A percentile compares a stretch with the other conserved stretches of the same genome.
Evolutionary conservation across 2,113 vertebrate species (phyloP).

Genomic region (Pelvicachromis taeniatus): DNA sequence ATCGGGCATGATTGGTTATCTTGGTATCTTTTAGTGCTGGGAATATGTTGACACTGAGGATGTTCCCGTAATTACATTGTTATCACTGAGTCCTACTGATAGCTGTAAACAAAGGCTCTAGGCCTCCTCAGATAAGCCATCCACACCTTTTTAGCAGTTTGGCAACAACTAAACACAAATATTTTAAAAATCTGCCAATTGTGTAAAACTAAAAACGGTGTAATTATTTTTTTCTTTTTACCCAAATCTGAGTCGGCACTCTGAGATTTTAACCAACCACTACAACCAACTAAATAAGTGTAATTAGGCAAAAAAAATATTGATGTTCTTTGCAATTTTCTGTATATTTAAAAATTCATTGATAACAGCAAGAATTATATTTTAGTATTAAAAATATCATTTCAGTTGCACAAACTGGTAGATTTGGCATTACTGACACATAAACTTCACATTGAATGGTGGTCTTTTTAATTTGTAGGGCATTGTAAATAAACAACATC

Average conservation of each 20-base stretch:
- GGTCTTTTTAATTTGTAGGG: background rate
- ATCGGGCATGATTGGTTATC: slow-evolving; percentile 60
- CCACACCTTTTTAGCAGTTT: slow-evolving; percentile 10
- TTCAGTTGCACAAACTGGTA: background rate
- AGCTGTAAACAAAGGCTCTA: slow-evolving; percentile 61
- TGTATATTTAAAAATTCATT: background rate
- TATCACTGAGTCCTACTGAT: slow-evolving; percentile 57
- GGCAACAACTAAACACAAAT: background rate
- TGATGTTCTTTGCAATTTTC: background rate
- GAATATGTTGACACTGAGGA: slow-evolving; percentile 45
- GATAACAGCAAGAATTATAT: background rate
- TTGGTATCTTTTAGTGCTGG: slow-evolving; percentile 50
- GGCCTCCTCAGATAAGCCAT: background rate
- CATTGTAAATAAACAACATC: background rate
- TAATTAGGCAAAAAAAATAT: background rate
- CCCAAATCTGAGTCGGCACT: background rate
- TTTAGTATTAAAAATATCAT: background rate
- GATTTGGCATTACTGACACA: background rate
- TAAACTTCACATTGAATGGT: background rate
- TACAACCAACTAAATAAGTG: background rate
- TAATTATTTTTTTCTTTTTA: background rate
- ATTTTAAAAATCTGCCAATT: background rate
- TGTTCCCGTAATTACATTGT: slow-evolving; percentile 65
- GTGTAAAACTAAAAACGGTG: background rate
- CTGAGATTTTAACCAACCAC: background rate